A percentile compares a stretch with the other conserved stretches of the same genome.
Conservation (phyloP, 1,140 invertebrate species). For the Cryptotermes secundus region DNA sequence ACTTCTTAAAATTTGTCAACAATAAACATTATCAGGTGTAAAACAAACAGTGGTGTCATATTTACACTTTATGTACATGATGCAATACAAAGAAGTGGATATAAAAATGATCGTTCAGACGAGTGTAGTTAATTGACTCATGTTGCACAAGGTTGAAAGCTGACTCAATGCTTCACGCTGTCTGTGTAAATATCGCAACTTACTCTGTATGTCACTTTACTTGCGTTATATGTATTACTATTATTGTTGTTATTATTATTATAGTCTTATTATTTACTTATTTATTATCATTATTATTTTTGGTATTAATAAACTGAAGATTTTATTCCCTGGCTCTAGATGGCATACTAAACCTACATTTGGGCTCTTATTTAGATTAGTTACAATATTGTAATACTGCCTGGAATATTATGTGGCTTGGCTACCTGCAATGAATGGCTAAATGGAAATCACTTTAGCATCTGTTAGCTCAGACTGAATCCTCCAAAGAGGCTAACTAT, state of each 20-base stretch:
- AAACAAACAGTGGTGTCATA: constrained; percentile 43
- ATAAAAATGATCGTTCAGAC: constrained; percentile 36
- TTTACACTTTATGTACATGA: constrained; percentile 41
- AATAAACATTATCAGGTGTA: constrained; percentile 42
- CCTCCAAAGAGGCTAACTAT: constrained; percentile 1
- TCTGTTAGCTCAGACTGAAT: constrained; percentile 21
- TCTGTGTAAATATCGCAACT: constrained; percentile 15
- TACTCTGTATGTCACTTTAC: neutral
- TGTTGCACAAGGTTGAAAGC: constrained; percentile 36
- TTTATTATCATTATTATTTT: neutral
- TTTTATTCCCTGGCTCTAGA: constrained; percentile 30
- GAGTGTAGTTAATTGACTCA: constrained; percentile 37
- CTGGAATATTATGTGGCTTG: constrained; percentile 30
- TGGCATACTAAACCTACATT: constrained; percentile 29
- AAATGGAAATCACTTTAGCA: constrained; percentile 28
- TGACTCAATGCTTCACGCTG: constrained; percentile 30
- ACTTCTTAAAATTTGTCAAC: constrained; percentile 39
- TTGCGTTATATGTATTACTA: neutral
- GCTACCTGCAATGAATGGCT: constrained; percentile 30
- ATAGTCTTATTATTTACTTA: too few species aligned
- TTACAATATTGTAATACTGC: constrained; percentile 26
- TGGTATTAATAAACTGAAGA: constrained; percentile 30
- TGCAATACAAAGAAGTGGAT: constrained; percentile 38
- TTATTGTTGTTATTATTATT: too few species aligned
- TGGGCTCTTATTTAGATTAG: constrained; percentile 29